Evolutionary conservation across 1,140 invertebrate genomes (phyloP).

Genomic region (Trinorchestia longiramus): DNA sequence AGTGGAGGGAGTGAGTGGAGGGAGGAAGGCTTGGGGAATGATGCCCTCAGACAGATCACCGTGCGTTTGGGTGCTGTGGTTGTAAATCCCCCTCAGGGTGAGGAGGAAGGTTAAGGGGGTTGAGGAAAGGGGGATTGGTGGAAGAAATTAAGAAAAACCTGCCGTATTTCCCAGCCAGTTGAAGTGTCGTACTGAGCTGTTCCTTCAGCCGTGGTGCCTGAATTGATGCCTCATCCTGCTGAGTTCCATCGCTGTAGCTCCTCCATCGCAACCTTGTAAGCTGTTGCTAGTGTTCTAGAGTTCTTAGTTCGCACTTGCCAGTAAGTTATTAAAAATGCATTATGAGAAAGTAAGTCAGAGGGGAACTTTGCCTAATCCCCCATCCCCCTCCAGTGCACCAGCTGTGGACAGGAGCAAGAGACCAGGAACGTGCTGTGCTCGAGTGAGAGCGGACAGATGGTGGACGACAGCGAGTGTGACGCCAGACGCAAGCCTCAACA

Average conservation of each 20-base stretch:
- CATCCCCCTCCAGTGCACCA: conserved; percentile 61
- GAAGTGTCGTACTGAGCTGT: too few species aligned
- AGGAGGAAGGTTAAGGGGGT: neutral
- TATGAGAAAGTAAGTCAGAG: neutral
- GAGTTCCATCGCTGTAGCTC: neutral
- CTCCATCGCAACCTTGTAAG: neutral
- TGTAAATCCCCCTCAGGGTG: too few species aligned
- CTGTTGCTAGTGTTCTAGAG: neutral
- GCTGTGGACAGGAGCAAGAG: conserved; percentile 80
- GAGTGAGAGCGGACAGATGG: conserved; percentile 79
- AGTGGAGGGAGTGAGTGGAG: too few species aligned
- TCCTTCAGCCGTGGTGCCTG: neutral
- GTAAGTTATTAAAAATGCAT: neutral
- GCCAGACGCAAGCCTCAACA: conserved; percentile 75
- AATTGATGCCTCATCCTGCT: neutral
- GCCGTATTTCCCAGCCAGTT: too few species aligned
- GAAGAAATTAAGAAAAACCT: too few species aligned
- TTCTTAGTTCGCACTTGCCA: neutral
- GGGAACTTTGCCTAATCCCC: neutral
- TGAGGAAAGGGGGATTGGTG: too few species aligned
- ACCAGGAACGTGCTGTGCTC: conserved; percentile 82
- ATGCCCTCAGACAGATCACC: too few species aligned
- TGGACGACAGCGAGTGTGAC: conserved; percentile 78
- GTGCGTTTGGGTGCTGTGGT: too few species aligned
- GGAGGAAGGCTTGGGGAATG: too few species aligned